Percentiles rank a stretch among this genome's conserved stretches.
These are phyloP conservation scores for Sebastes melanostomus DNA, from an alignment of 2,797 vertebrate genomes.

Conservation along the genomic window DNA sequence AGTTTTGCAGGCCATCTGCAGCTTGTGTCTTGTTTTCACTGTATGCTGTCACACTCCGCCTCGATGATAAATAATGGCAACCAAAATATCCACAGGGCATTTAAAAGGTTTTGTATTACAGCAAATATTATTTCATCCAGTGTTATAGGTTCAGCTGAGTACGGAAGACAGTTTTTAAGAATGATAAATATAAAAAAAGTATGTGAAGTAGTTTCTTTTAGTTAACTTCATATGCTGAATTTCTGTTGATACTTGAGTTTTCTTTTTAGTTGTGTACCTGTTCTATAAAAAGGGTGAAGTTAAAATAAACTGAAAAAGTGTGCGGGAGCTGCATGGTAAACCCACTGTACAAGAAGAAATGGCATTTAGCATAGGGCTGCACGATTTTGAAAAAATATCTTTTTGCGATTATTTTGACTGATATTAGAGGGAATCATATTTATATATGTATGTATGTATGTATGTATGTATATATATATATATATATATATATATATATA, in stretches of 20 bases:
- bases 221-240: background rate
- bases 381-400: too few relatives aligned
- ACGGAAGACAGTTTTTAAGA: background rate
- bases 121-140: background rate
- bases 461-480: too few relatives aligned
- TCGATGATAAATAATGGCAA: slow-evolving; percentile 38
- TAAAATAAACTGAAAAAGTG: background rate
- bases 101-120: background rate
- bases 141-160: background rate
- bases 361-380: background rate
- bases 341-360: background rate
- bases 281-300: background rate
- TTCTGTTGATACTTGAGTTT: background rate
- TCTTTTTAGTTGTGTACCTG: background rate
- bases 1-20: slow-evolving; percentile 52
- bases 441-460: too few relatives aligned
- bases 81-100: background rate
- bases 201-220: background rate
- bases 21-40: slow-evolving; percentile 47
- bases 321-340: background rate
- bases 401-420: too few relatives aligned
- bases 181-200: background rate
- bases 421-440: too few relatives aligned
- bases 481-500: too few relatives aligned
- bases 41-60: slow-evolving; percentile 27